A percentile compares a stretch with the other conserved stretches of the same genome.
These are phyloP conservation scores for Sparus aurata DNA, from an alignment of 2,797 vertebrate genomes.

Conservation along the genomic window DNA sequence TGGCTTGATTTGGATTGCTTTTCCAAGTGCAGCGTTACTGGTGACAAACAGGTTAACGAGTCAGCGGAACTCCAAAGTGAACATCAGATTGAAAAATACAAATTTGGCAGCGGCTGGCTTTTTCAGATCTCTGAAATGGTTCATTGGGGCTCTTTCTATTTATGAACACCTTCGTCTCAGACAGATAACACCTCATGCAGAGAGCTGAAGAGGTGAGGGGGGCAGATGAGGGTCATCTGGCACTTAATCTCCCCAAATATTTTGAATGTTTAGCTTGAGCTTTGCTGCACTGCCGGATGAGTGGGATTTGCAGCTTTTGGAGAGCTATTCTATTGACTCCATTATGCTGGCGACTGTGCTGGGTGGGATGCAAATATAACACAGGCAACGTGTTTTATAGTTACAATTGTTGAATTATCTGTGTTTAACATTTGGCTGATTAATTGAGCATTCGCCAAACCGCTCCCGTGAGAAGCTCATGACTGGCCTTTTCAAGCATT, in stretches of 20 bases:
- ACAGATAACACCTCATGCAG: constrained; percentile 44
- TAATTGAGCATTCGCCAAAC: background rate
- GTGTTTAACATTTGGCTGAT: background rate
- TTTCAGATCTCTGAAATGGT: background rate
- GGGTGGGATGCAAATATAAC: constrained; percentile 20
- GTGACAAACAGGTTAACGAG: constrained; percentile 26
- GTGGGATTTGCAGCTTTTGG: constrained; percentile 49
- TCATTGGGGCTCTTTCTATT: constrained; percentile 31
- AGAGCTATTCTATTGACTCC: constrained; percentile 9
- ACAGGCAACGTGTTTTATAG: background rate
- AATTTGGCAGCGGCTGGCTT: constrained; percentile 5
- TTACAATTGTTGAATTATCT: background rate
- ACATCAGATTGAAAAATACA: background rate
- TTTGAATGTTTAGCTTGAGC: constrained; percentile 59
- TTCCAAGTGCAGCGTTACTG: background rate
- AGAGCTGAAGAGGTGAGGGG: constrained; percentile 46
- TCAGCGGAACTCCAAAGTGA: constrained; percentile 32
- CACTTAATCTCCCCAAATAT: constrained; percentile 64
- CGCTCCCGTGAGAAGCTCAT: background rate
- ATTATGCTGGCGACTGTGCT: constrained; percentile 37
- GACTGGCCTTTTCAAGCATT: background rate
- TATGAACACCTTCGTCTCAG: constrained; percentile 45
- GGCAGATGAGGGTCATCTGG: constrained; percentile 54
- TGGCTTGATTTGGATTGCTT: background rate
- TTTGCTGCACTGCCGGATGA: constrained; percentile 54